Evolutionary conservation across 2,797 vertebrate genomes (phyloP), one percentile per base, ranked within the genome.

Genomic region (Myiothlypis chrysogaster): DNA sequence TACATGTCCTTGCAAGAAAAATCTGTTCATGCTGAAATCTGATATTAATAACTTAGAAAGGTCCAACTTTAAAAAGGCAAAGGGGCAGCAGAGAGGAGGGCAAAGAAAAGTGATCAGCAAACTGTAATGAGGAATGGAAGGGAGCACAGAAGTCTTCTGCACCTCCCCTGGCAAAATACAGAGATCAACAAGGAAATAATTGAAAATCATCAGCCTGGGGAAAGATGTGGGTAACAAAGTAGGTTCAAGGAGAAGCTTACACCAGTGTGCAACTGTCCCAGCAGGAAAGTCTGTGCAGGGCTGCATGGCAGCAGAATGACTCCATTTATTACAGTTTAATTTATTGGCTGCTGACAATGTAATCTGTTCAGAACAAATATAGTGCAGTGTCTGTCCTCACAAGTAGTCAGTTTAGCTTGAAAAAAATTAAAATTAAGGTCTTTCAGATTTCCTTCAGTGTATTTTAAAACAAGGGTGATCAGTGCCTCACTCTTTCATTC

Each of bases 301-400:
- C 44, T 56, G 27, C 0, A 0, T 0, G 0, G 75, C 64, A 83
- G 61, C 43, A 93, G 61, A 77, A 78, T 77, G 61, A 65, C 64
- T 93, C 84, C 49, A 57, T 94, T 87, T 95, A 83, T 83, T 94
- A 57, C 46, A 27, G 46, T 68, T 82, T 83, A 83, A 93, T 94
- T 94, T 91, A 83, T 65, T 91, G 89, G 55, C 55, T 85, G 53
- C 61, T 89, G 89, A 96, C 87, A 92, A 41, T 55, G n/a, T 72
- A 43, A 63, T 76, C 80, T 73, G n/a, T 72, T 93, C 80, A 79
- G 80, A 84, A 49, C 66, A 94, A 89, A 89, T 60, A 83, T 9
- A 93, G 34, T 84, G 81, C 30, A 59, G 73, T n/a, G 41, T 82
- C 63, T 87, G 86, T 66, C 81, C 70, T 52, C 41, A 60, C 21